Base-by-base conservation (phyloP, 2,888 invertebrate species). In the Celastrina argiolus region DNA sequence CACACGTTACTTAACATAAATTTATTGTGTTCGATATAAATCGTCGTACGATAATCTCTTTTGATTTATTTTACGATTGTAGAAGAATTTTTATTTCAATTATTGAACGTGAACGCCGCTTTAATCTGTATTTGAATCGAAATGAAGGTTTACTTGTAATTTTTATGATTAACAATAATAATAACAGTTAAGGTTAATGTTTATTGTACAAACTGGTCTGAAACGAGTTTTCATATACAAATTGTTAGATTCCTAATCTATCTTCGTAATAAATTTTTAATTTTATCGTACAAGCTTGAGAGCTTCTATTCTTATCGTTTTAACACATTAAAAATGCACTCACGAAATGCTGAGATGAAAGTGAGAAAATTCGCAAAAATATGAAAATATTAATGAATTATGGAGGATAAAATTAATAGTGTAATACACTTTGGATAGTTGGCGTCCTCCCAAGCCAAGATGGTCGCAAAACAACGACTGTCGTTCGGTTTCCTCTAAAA, bases 401-500 rank as follows among this genome's bases (percentile, higher is more conserved):
- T 45, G 45, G 68, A 67, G 67, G 70, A 72, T 74, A 74, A 74
- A 77, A 76, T 72, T 73, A 75, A 75, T 74, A 72, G 72, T 70
- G 72, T 66, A 66, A 66, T 66, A 72, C 79, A 76, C 78, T 79
- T 81, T 78, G 79, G 82, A 85, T 84, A 85, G 76, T 89, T 89
- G 89, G 89, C 88, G 74, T 72, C 63, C 68, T 69, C 81, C 89
- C 87, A 90, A 88, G 80, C 83, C 80, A 76, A 80, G 81, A 83
- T 81, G 82, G 85, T 84, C 83, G 84, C 87, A 87, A 87, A 88
- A 87, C 85, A 81, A 75, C 61, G 36, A 80, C 78, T 85, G 82
- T 83, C 80, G 77, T 81, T 80, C 77, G 81, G 81, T 79, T 89
- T 88, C 88, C 88, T 87, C 78, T 85, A 84, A 84, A 89, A 89